Evolutionary conservation across 1,140 invertebrate species (phyloP), one percentile per base, ranked within the genome.

Genomic region (Mercenaria mercenaria): DNA sequence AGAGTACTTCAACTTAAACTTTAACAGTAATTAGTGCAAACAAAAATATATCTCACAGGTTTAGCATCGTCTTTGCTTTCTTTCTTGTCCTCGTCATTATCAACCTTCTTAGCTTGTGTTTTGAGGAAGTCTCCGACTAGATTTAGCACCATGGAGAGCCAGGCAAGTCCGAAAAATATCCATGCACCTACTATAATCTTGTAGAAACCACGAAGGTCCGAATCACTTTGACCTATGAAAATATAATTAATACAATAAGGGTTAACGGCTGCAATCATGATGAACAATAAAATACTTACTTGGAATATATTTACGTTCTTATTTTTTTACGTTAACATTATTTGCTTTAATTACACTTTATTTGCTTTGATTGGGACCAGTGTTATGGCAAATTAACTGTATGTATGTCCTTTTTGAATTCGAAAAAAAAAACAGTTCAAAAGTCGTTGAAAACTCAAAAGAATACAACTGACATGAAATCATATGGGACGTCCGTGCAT

Each of bases 61-160:
- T 59, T 59, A n/a, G 3, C 20, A 23, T 23, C 20, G 52, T 59
- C 4, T 29, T 29, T 29, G 8, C 29, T 26, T n/a, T n/a, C n/a
- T 10, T 64, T 29, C 15, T 82, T 67, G 1, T 82, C 80, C 8
- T 61, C 23, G 26, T 64, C 80, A 20, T 82, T 13, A 32, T 82
- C 59, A 43, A 82, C 50, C 41, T 50, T 64, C 20, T 26, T 43
- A 0, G 50, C 18, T n/a, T 82, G 80, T 4, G 23, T 0, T 47
- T 67, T 82, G 32, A 82, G 2, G 80, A 64, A 82, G 37, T 64
- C 52, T 64, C 37, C 50, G 0, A 39, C 23, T 1, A 82, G 37
- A 26, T 67, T 82, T 39, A 82, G 26, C 41, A 82, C 56, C 80
- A 82, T 82, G 15, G 80, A 61, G 8, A 82, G 37, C 80, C 80